Evolutionary conservation across 2,113 vertebrate genomes (phyloP).

Genomic region (Morphnarchus princeps): DNA sequence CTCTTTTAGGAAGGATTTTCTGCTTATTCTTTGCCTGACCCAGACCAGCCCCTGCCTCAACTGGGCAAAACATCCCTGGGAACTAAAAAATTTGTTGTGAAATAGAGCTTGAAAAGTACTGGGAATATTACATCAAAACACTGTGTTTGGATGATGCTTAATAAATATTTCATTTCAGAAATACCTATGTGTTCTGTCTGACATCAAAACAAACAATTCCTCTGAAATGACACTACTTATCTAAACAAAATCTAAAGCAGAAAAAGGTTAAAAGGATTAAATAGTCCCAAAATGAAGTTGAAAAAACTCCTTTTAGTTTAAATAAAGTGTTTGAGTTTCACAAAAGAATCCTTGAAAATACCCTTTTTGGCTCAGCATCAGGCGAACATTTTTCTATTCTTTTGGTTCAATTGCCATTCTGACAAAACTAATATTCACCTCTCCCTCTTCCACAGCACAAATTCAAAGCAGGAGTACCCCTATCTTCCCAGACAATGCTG

Average conservation of each 20-base stretch:
- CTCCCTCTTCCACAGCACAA: background rate
- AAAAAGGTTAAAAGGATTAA: conserved; percentile 9
- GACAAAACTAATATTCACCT: background rate
- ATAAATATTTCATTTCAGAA: conserved; percentile 26
- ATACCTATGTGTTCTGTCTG: background rate
- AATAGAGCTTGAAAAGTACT: background rate
- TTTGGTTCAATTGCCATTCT: background rate
- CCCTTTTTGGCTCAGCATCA: background rate
- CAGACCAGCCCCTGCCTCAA: background rate
- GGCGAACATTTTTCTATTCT: background rate
- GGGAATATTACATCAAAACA: background rate
- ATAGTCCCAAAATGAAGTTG: background rate
- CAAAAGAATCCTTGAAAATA: background rate
- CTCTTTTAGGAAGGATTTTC: background rate
- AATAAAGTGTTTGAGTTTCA: background rate
- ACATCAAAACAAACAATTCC: background rate
- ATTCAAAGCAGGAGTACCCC: conserved; percentile 1
- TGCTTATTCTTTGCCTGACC: background rate
- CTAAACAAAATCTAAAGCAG: background rate
- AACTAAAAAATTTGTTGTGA: background rate
- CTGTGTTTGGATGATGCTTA: background rate
- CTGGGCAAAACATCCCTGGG: background rate
- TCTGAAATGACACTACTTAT: background rate
- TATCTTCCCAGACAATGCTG: background rate
- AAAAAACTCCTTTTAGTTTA: background rate